These are phyloP conservation scores for Capitulum mitella DNA, from an alignment of 2,888 invertebrate species.

Conservation along the genomic window DNA sequence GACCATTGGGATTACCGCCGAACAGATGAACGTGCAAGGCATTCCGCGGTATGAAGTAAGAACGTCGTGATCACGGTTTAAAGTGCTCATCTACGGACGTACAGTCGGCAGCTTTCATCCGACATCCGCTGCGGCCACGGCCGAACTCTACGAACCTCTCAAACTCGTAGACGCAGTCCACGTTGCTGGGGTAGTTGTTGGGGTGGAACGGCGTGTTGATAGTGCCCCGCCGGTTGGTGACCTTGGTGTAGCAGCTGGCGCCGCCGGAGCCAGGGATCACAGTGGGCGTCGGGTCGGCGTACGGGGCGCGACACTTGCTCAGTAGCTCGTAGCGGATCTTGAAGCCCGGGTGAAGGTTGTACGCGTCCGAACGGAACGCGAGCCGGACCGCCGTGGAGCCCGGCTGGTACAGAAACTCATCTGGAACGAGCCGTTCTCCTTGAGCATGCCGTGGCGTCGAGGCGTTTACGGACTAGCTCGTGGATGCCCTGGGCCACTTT, in stretches of 20 bases:
- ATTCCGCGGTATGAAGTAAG: too few species aligned
- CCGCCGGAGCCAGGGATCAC: constrained; percentile 38
- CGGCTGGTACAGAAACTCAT: constrained; percentile 41
- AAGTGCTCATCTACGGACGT: too few species aligned
- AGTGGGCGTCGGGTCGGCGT: constrained; percentile 38
- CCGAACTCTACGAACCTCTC: constrained; percentile 40
- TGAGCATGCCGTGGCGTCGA: too few species aligned
- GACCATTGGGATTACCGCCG: too few species aligned
- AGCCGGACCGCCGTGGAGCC: constrained; percentile 39
- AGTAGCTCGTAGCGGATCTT: constrained; percentile 37
- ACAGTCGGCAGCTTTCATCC: too few species aligned
- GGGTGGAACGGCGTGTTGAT: constrained; percentile 41
- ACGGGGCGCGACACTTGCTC: constrained; percentile 38
- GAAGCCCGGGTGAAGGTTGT: neutral
- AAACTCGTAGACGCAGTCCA: constrained; percentile 42
- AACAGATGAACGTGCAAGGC: too few species aligned
- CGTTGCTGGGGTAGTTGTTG: constrained; percentile 39
- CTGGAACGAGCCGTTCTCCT: constrained; percentile 37
- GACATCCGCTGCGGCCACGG: too few species aligned
- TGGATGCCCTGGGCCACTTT: too few species aligned
- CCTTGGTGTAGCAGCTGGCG: constrained; percentile 40
- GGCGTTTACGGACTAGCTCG: too few species aligned
- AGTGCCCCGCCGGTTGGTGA: constrained; percentile 39
- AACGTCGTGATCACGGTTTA: too few species aligned
- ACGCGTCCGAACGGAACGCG: constrained; percentile 38